These are phyloP conservation scores for Aphaenogaster rudis DNA, from an alignment of 1,140 invertebrate species.

Conservation along the genomic window DNA sequence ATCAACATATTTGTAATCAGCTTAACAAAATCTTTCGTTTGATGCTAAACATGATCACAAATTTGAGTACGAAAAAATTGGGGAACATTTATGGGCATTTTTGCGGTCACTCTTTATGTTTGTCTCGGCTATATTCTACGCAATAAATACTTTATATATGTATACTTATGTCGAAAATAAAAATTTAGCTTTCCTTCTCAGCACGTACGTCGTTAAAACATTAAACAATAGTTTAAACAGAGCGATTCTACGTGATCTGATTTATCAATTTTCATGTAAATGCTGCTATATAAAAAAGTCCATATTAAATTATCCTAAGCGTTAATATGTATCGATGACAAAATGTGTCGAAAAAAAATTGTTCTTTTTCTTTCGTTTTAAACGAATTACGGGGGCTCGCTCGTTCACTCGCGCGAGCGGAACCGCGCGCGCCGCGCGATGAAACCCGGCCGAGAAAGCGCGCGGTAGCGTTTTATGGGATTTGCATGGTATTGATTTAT, in stretches of 20 bases:
- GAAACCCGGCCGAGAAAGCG: conserved; percentile 39
- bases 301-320: neutral
- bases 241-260: neutral
- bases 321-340: neutral
- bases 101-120: too few relatives aligned
- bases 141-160: neutral
- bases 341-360: conserved; percentile 15
- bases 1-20: too few relatives aligned
- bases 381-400: neutral
- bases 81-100: too few relatives aligned
- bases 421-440: conserved; percentile 1
- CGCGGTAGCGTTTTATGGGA: conserved; percentile 43
- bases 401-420: neutral
- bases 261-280: conserved; percentile 6
- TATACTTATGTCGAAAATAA: neutral
- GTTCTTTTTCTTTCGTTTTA: neutral
- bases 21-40: too few relatives aligned
- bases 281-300: neutral
- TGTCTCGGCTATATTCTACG: too few relatives aligned
- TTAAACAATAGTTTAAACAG: neutral
- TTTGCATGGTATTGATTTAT: conserved; percentile 63
- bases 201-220: neutral
- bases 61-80: too few relatives aligned
- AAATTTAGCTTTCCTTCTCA: neutral
- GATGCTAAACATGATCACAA: too few relatives aligned